Conservation (phyloP, 1,140 invertebrate species). For the Papilio polyxenes region DNA sequence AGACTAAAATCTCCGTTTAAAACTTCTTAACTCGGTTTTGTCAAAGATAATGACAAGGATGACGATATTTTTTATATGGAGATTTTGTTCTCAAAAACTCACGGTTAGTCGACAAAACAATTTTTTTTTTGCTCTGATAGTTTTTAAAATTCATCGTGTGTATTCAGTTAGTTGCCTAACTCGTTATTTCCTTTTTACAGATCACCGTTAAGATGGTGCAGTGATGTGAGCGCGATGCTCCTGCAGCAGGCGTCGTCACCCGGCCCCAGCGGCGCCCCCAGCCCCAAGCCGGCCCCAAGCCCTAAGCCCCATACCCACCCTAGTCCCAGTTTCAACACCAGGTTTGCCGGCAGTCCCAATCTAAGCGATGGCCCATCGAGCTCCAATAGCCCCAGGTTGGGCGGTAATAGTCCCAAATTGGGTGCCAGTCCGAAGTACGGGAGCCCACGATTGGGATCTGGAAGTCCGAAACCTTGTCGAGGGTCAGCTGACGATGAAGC, state of each 20-base stretch:
- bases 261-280: constrained; percentile 75
- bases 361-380: constrained; percentile 65
- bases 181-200: constrained; percentile 57
- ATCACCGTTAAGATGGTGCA: constrained; percentile 63
- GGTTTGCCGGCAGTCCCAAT: constrained; percentile 62
- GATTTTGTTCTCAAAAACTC: no score
- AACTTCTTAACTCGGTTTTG: no score
- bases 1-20: no score
- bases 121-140: no score
- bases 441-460: constrained; percentile 53
- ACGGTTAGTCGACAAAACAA: no score
- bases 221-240: constrained; percentile 76
- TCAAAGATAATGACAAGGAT: no score
- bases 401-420: constrained; percentile 59
- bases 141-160: no score
- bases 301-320: constrained; percentile 57
- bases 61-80: no score
- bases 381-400: constrained; percentile 61
- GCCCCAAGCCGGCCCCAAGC: constrained; percentile 64
- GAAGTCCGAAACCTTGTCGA: constrained; percentile 67
- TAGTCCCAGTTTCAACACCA: constrained; percentile 60
- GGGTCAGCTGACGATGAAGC: constrained; percentile 66
- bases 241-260: constrained; percentile 75
- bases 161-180: neutral
- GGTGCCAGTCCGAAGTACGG: constrained; percentile 52